These are phyloP conservation scores for Porites cylindrica DNA, from an alignment of 92 coral and sea anemone genomes.

Conservation along the genomic window DNA sequence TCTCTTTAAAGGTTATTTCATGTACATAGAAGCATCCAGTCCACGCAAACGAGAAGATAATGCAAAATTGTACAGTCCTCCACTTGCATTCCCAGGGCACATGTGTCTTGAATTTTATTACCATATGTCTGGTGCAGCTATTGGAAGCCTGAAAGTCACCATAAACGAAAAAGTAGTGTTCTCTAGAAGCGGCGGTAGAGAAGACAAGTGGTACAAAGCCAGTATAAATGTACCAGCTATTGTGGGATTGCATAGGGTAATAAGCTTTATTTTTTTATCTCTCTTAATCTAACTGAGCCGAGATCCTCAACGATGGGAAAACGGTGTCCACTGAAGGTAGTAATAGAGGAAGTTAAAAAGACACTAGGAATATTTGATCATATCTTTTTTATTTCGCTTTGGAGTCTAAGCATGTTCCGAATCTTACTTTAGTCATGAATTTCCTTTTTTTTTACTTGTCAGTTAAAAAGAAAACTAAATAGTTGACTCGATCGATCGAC, in stretches of 20 bases:
- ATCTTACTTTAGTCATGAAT: no score
- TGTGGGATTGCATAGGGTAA: constrained; percentile 6
- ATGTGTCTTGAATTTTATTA: constrained; percentile 53
- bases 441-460: no score
- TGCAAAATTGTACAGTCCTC: constrained; percentile 36
- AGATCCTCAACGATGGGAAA: no score
- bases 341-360: no score
- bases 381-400: no score
- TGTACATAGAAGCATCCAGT: constrained; percentile 52
- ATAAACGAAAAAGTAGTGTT: constrained; percentile 1
- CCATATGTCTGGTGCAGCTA: constrained; percentile 52
- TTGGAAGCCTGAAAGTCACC: constrained; percentile 29
- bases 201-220: neutral
- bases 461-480: no score
- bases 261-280: neutral
- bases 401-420: no score
- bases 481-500: no score
- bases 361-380: no score
- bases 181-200: constrained; percentile 15
- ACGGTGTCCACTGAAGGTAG: no score
- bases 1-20: constrained; percentile 44
- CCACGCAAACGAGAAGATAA: constrained; percentile 46
- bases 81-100: neutral
- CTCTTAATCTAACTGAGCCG: no score
- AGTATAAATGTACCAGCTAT: neutral